phyloP scores from a whole-genome alignment of 2,797 vertebrate species.

The Meda fulgida region DNA sequence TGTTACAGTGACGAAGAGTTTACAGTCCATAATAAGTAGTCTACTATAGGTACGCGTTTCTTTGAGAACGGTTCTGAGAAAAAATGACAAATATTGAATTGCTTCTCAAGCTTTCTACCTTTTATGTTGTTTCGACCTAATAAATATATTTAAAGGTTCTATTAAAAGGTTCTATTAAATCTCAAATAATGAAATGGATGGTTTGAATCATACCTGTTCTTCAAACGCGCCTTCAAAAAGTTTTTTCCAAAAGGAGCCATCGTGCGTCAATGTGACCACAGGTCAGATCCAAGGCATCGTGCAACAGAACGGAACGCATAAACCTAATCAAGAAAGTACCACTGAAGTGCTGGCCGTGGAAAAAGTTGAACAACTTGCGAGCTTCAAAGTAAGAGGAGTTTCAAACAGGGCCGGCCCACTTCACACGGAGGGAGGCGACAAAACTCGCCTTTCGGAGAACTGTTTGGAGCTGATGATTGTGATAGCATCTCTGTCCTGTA shows the following conservation, averaged over 20 bases:
- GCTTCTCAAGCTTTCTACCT: not conserved
- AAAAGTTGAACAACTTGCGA: slow-evolving; percentile 66
- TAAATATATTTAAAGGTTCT: too few species aligned
- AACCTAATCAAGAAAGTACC: slow-evolving; percentile 14
- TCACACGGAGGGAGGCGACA: slow-evolving; percentile 51
- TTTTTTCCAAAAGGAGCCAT: slow-evolving; percentile 95
- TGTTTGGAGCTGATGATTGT: not conserved
- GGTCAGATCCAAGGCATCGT: slow-evolving; percentile 43
- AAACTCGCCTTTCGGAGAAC: slow-evolving; percentile 3
- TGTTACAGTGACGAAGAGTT: slow-evolving; percentile 20
- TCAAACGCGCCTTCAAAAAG: slow-evolving; percentile 90
- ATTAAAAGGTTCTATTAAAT: not conserved
- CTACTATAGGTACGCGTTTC: not conserved
- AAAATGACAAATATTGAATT: not conserved
- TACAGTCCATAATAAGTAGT: not conserved
- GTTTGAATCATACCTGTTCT: slow-evolving; percentile 83
- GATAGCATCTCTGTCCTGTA: slow-evolving; percentile 16
- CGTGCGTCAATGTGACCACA: slow-evolving; percentile 44
- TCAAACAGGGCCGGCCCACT: slow-evolving; percentile 63
- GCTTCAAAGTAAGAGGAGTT: slow-evolving; percentile 46
- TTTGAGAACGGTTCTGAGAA: not conserved
- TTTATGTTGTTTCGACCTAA: not conserved
- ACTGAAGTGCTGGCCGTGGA: slow-evolving; percentile 6
- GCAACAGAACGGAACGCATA: not conserved
- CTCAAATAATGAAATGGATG: not conserved